phyloP scores from a whole-genome alignment of 2,888 invertebrate genomes.

The Thelaira solivaga region DNA sequence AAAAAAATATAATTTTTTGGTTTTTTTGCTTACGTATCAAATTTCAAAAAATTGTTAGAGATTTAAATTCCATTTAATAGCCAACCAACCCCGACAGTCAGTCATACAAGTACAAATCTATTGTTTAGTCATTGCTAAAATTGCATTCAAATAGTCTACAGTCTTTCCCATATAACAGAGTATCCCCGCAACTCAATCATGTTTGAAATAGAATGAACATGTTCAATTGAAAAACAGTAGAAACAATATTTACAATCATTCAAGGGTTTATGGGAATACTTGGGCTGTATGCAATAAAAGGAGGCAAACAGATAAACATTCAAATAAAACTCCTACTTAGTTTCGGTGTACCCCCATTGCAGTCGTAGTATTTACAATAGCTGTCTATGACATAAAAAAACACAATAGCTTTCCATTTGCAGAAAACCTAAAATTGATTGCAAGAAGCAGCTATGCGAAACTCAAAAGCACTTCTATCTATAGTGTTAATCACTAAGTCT shows the following conservation, averaged over 20 bases:
- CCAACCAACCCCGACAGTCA: constrained; percentile 22
- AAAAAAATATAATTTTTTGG: too few species aligned
- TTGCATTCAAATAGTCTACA: constrained; percentile 35
- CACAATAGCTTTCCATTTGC: too few species aligned
- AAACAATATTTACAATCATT: constrained; percentile 1
- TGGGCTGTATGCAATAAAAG: not conserved
- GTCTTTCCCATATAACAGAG: not conserved
- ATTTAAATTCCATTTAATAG: constrained; percentile 59
- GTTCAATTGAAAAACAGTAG: constrained; percentile 23
- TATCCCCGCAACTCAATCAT: constrained; percentile 42
- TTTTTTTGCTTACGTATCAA: constrained; percentile 30
- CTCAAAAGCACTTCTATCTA: too few species aligned
- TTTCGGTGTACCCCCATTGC: not conserved
- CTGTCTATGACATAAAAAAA: not conserved
- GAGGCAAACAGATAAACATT: not conserved
- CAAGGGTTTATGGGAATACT: constrained; percentile 10
- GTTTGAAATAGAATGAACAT: constrained; percentile 28
- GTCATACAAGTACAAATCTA: not conserved
- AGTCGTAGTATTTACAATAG: constrained; percentile 18
- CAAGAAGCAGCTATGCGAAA: too few species aligned
- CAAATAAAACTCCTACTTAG: not conserved
- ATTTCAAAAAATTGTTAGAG: constrained; percentile 51
- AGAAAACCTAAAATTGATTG: too few species aligned
- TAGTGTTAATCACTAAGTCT: too few species aligned
- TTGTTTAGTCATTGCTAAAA: constrained; percentile 43